These are phyloP conservation scores for Ecliptopera silaceata DNA, from an alignment of 2,888 invertebrate genomes.

Conservation along the genomic window DNA sequence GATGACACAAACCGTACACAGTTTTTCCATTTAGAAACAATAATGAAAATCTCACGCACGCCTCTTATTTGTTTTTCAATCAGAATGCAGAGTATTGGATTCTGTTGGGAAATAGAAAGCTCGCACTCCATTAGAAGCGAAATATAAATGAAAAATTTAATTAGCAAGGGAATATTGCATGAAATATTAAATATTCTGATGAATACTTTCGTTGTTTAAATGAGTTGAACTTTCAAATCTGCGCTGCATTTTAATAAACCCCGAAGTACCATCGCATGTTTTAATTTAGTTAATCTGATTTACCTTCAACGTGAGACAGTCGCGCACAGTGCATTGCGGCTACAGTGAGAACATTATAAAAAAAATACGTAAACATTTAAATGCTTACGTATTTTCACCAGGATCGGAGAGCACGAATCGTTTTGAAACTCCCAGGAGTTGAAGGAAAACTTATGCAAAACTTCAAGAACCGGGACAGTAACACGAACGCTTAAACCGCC, in stretches of 20 bases:
- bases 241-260: conserved; percentile 5
- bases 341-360: conserved; percentile 1
- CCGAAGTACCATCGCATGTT: conserved; percentile 7
- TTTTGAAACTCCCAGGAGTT: conserved; percentile 6
- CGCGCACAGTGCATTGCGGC: neutral
- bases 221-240: neutral
- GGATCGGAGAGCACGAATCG: conserved; percentile 3
- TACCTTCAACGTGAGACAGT: neutral
- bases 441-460: conserved; percentile 30
- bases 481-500: conserved; percentile 23
- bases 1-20: conserved; percentile 82
- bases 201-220: neutral
- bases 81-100: conserved; percentile 41
- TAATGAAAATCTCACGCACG: conserved; percentile 78
- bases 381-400: neutral
- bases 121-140: neutral
- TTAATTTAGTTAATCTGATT: conserved; percentile 13
- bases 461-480: conserved; percentile 23
- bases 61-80: conserved; percentile 73
- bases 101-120: conserved; percentile 5
- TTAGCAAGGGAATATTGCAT: neutral
- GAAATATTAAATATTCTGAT: neutral
- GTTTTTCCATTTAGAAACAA: conserved; percentile 79
- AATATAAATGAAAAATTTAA: neutral
- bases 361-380: neutral